Base-by-base conservation (phyloP, 2,888 invertebrate genomes). In the Arrhopalites spinosus region DNA sequence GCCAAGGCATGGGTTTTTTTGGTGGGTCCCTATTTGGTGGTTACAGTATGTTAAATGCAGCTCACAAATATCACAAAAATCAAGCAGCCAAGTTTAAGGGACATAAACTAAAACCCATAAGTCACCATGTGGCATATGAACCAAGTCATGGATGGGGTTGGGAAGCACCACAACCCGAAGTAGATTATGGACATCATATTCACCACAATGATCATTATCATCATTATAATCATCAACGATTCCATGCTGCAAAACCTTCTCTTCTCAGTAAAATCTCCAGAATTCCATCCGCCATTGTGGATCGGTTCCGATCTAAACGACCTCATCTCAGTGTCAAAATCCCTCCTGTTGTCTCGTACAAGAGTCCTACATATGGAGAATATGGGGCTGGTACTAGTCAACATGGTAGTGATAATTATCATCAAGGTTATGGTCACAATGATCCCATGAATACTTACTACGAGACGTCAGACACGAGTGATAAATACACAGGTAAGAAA, bases 1-100 rank as follows among this genome's bases (percentile, higher is more conserved):
- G 76, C 20, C 76, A 76, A 66, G 76, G 76, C 1, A 30, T 76
- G 53, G 76, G 76, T 3, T 76, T 76, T 20, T 72, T 76, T 53
- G 76, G 72, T n/a, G 76, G 76, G 17, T 36, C 66, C 8, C 13
- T 72, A 1, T 71, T 76, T 27, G 76, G 76, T 2, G 76, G 76
- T 17, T 72, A 67, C 27, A 20, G 20, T 13, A 53, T 67, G 71
- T 27, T 76, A 20, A 17, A 56, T 29, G 76, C 76, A 0, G 76
- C 72, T 25, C 43, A 71, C 23, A 76, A 76, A 45, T 76, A 76
- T 30, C 59, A 53, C 5, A 71, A 71, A 45, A 45, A 36, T 15
- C 27, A 67, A 17, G 29, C 20, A 8, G 11, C 5, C 5, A 36
- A 70, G 17, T 13, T 15, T 1, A 23, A 27, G 30, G 71, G 71